phyloP scores from a whole-genome alignment of 1,140 invertebrate genomes.

The Formica selysi region DNA sequence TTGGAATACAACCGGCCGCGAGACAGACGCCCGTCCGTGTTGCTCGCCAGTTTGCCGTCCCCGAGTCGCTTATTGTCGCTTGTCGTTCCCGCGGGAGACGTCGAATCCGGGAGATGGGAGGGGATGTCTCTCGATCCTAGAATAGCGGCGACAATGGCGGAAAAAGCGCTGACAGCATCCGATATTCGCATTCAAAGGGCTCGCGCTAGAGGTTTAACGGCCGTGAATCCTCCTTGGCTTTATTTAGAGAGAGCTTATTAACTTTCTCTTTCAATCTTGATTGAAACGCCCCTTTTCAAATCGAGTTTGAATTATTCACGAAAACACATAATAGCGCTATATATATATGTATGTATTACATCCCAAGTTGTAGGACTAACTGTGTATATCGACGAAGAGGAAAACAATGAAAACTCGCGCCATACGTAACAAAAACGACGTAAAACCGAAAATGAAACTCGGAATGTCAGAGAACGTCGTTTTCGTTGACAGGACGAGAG shows the following conservation, averaged over 20 bases:
- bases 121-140: too few relatives aligned
- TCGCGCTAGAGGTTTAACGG: conserved; percentile 24
- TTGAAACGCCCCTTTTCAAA: neutral
- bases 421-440: neutral
- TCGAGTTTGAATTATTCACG: neutral
- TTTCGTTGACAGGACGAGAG: conserved; percentile 20
- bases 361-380: neutral
- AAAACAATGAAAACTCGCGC: neutral
- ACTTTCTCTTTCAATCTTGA: neutral
- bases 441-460: conserved; percentile 34
- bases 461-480: conserved; percentile 39
- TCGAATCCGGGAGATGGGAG: conserved; percentile 19
- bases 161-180: conserved; percentile 48
- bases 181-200: conserved; percentile 24
- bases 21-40: conserved; percentile 34
- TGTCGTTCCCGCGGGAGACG: conserved; percentile 36
- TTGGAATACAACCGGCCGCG: conserved; percentile 51
- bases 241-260: neutral
- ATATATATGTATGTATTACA: too few relatives aligned
- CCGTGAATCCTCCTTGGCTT: neutral
- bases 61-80: conserved; percentile 57
- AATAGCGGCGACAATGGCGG: conserved; percentile 4
- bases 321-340: neutral
- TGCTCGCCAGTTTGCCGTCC: conserved; percentile 42
- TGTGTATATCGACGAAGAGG: neutral